Conservation (phyloP, 64 coral and sea anemone genomes). For the Porites australiensis region DNA sequence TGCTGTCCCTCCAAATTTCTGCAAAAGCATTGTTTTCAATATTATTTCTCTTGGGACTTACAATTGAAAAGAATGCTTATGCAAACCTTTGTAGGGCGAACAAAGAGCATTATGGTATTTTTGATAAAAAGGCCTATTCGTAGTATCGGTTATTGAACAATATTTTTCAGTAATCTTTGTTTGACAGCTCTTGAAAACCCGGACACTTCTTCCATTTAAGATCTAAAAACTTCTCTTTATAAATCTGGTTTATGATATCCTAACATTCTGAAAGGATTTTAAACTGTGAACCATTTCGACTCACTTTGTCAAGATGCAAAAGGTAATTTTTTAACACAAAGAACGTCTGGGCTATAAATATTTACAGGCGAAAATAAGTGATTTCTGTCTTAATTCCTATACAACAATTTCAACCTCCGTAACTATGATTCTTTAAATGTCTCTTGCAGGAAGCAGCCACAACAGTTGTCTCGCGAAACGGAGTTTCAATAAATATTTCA, state of each 20-base stretch:
- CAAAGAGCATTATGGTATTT: too few relatives aligned
- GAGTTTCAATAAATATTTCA: constrained; percentile 62
- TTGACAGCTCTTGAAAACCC: too few relatives aligned
- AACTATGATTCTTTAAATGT: not conserved
- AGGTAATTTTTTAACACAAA: not conserved
- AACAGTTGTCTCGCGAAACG: constrained; percentile 15
- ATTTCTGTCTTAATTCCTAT: constrained; percentile 28
- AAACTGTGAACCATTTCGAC: not conserved
- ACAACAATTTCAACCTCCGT: constrained; percentile 41
- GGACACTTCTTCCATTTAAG: too few relatives aligned
- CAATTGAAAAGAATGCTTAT: too few relatives aligned
- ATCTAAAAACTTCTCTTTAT: not conserved
- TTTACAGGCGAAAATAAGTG: constrained; percentile 3
- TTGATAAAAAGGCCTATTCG: too few relatives aligned
- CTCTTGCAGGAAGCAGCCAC: not conserved
- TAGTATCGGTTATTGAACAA: too few relatives aligned
- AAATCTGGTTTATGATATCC: not conserved
- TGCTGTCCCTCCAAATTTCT: too few relatives aligned
- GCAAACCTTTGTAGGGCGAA: too few relatives aligned
- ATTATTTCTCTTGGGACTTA: too few relatives aligned
- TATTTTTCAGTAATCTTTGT: too few relatives aligned
- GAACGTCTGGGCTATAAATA: constrained; percentile 10
- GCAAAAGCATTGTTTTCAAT: too few relatives aligned
- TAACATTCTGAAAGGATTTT: not conserved
- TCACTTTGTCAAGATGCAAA: constrained; percentile 14